phyloP scores from a whole-genome alignment of 2,113 vertebrate species.

The Mesocricetus auratus region DNA sequence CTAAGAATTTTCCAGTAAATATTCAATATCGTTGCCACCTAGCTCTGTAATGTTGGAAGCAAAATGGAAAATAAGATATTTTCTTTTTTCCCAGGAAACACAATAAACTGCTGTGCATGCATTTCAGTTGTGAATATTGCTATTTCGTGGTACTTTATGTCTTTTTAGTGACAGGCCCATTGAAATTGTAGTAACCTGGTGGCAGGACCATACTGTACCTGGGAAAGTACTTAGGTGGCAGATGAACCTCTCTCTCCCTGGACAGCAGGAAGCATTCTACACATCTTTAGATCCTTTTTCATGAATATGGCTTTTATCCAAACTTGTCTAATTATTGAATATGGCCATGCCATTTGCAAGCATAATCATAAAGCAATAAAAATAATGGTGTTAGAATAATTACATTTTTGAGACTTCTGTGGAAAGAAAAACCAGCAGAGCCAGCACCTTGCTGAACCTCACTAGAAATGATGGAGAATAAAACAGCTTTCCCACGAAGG shows the following conservation, averaged over 20 bases:
- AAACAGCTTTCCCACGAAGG: constrained; percentile 77
- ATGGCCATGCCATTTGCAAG: constrained; percentile 51
- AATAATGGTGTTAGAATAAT: constrained; percentile 73
- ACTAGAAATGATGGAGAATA: constrained; percentile 82
- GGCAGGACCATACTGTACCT: not conserved
- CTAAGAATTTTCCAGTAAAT: constrained; percentile 23
- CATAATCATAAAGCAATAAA: constrained; percentile 59
- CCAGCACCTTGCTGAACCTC: constrained; percentile 71
- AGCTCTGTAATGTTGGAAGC: constrained; percentile 35
- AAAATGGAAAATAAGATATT: constrained; percentile 57
- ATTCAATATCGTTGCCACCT: not conserved
- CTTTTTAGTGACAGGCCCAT: constrained; percentile 38
- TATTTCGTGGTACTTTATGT: constrained; percentile 19
- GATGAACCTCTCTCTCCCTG: constrained; percentile 6
- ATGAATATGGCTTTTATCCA: constrained; percentile 47
- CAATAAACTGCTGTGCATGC: constrained; percentile 21
- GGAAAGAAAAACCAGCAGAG: constrained; percentile 55
- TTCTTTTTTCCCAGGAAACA: constrained; percentile 15
- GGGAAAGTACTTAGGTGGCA: constrained; percentile 26
- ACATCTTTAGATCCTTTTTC: constrained; percentile 51
- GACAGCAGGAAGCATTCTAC: not conserved
- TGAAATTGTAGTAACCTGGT: constrained; percentile 58
- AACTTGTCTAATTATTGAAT: constrained; percentile 61
- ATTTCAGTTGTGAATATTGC: constrained; percentile 51
- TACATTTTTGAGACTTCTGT: constrained; percentile 72